phyloP scores from a whole-genome alignment of 2,888 invertebrate species.

The Aporophyla nigra region DNA sequence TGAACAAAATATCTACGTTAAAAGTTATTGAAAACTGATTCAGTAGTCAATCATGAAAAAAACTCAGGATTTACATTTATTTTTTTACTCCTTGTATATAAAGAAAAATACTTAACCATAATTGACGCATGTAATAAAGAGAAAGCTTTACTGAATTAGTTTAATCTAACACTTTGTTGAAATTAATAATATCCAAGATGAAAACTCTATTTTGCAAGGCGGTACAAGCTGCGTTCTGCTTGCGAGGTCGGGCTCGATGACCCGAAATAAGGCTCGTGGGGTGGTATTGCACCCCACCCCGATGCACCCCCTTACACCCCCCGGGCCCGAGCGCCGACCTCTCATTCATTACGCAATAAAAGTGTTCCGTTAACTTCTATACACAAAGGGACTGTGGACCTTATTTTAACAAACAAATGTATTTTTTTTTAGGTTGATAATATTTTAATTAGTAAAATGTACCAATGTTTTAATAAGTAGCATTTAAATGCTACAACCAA shows the following conservation, averaged over 20 bases:
- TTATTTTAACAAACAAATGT: slow-evolving; percentile 56
- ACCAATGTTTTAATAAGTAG: neutral
- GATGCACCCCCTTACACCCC: slow-evolving; percentile 68
- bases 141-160: slow-evolving; percentile 70
- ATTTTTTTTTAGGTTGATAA: slow-evolving; percentile 35
- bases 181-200: slow-evolving; percentile 85
- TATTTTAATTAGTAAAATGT: slow-evolving; percentile 29
- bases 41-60: too few relatives aligned
- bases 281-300: slow-evolving; percentile 82
- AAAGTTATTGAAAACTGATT: too few relatives aligned
- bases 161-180: slow-evolving; percentile 78
- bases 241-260: slow-evolving; percentile 88
- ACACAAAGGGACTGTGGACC: slow-evolving; percentile 67
- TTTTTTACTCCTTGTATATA: too few relatives aligned
- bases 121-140: slow-evolving; percentile 61
- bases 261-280: slow-evolving; percentile 89
- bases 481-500: neutral
- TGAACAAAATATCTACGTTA: too few relatives aligned
- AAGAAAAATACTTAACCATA: slow-evolving; percentile 2
- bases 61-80: too few relatives aligned
- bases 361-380: slow-evolving; percentile 83
- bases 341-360: slow-evolving; percentile 91
- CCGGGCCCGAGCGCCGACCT: slow-evolving; percentile 85
- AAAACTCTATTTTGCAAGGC: slow-evolving; percentile 87
- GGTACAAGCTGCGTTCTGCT: slow-evolving; percentile 83